Evolutionary conservation across 2,888 invertebrate genomes (phyloP).

Genomic region (Euproctis similis): DNA sequence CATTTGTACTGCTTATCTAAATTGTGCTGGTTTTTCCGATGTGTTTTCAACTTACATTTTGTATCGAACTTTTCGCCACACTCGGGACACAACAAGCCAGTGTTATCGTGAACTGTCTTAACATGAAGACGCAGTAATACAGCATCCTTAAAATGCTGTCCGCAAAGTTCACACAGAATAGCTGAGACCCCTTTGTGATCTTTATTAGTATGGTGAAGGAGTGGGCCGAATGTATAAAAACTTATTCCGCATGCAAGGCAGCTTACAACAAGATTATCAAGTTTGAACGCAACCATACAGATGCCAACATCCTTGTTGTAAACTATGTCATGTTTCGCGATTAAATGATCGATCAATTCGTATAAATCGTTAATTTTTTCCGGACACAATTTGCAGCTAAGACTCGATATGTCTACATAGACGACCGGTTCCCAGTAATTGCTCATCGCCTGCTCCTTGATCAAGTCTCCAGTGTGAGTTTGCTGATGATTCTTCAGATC

Average conservation of each 20-base stretch:
- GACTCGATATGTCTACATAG: constrained; percentile 50
- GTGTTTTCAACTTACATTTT: constrained; percentile 63
- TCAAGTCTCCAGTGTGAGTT: constrained; percentile 37
- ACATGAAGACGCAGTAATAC: constrained; percentile 47
- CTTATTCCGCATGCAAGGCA: constrained; percentile 53
- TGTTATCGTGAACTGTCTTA: constrained; percentile 55
- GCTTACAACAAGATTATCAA: constrained; percentile 49
- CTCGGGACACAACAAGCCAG: constrained; percentile 49
- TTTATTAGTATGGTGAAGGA: constrained; percentile 61
- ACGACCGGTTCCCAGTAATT: constrained; percentile 65
- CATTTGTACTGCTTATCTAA: constrained; percentile 71
- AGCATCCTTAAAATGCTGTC: constrained; percentile 59
- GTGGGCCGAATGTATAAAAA: constrained; percentile 59
- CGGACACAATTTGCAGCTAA: constrained; percentile 51
- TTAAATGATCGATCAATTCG: constrained; percentile 54
- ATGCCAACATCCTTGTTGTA: constrained; percentile 60
- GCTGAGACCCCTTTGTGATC: constrained; percentile 61
- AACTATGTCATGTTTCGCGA: constrained; percentile 38
- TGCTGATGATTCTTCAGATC: constrained; percentile 54
- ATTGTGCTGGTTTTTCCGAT: constrained; percentile 59
- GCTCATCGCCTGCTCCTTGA: constrained; percentile 53
- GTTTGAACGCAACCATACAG: constrained; percentile 59
- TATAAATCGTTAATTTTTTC: constrained; percentile 47
- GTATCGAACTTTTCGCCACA: constrained; percentile 68
- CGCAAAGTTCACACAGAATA: constrained; percentile 60